Base-by-base conservation (phyloP, 2,797 vertebrate species). In the Chaetodon trifasciatus region DNA sequence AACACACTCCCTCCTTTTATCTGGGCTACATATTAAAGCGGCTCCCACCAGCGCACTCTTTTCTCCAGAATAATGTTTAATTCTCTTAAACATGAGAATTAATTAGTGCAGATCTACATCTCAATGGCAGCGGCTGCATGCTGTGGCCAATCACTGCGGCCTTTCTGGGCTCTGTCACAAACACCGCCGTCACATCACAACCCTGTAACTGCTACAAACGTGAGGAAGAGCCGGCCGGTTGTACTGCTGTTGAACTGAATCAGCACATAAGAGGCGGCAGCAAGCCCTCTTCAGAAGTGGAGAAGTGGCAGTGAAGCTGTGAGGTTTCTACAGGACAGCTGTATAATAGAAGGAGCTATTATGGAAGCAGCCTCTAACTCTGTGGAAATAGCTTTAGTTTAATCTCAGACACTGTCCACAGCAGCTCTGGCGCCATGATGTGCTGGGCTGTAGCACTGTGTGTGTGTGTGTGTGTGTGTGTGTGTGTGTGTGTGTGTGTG, bases 21-120 rank as follows among this genome's bases (percentile, higher is more conserved):
- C 91, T 94, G 82, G 82, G 70, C 89, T 81, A 89, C 91, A 92
- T 94, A 93, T 94, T 94, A 94, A 94, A 94, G 88, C 40, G 17
- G 70, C 84, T 91, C 86, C 81, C 76, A 64, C 78, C 87, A 57
- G 73, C 28, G 10, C n/a, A 6, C 83, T 83, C 91, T 92, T 93
- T 93, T 93, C 89, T 94, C 82, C 82, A 81, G 88, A 86, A 91
- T 92, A 87, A 90, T 94, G 90, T 93, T 94, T 95, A 94, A 94
- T 96, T 95, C 93, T 86, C 89, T 91, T 87, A 91, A 95, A 95
- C 94, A 94, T 88, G 93, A 95, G 92, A 95, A 93, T 93, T 96
- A 96, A 96, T 97, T 95, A 95, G 82, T 19, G 1, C 78, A 91
- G 88, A 96, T 95, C 94, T 96, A 85, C 94, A 96, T 95, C 88